Evolutionary conservation across 2,888 invertebrate species (phyloP).

Genomic region (Drosophila prostipennis): DNA sequence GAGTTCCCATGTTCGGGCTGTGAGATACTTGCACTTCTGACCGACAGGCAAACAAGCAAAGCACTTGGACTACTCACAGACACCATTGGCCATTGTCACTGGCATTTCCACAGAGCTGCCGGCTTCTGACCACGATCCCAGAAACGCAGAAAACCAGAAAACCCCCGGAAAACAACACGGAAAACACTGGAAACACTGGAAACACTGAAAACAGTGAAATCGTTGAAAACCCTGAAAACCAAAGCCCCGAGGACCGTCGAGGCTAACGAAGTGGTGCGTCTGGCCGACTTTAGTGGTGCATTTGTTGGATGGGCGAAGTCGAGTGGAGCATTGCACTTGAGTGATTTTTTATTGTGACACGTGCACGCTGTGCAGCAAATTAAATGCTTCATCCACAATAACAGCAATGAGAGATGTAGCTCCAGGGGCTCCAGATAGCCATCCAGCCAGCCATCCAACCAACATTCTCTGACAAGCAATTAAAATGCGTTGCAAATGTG

Average conservation of each 20-base stretch:
- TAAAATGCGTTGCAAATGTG: constrained; percentile 64
- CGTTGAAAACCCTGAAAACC: constrained; percentile 10
- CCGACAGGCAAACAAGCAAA: constrained; percentile 28
- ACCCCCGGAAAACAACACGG: constrained; percentile 2
- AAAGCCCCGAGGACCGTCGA: constrained; percentile 31
- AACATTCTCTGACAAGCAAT: constrained; percentile 69
- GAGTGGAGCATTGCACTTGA: constrained; percentile 65
- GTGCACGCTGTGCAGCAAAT: constrained; percentile 70
- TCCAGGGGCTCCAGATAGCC: constrained; percentile 8
- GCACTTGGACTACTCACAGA: constrained; percentile 32
- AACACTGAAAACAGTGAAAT: constrained; percentile 6
- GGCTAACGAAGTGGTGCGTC: constrained; percentile 66
- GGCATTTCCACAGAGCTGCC: constrained; percentile 21
- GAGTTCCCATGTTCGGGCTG: constrained; percentile 63
- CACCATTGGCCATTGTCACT: constrained; percentile 30
- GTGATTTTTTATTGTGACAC: constrained; percentile 77
- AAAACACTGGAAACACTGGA: constrained; percentile 12
- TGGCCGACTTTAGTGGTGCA: constrained; percentile 24
- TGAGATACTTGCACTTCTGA: constrained; percentile 27
- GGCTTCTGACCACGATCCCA: constrained; percentile 28
- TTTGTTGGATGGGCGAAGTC: constrained; percentile 22
- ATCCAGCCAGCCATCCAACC: constrained; percentile 20
- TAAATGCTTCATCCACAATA: constrained; percentile 61
- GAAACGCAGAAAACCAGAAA: too few species aligned
- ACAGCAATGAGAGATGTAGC: constrained; percentile 39